phyloP scores from a whole-genome alignment of 1,140 invertebrate species.

The Riptortus pedestris region DNA sequence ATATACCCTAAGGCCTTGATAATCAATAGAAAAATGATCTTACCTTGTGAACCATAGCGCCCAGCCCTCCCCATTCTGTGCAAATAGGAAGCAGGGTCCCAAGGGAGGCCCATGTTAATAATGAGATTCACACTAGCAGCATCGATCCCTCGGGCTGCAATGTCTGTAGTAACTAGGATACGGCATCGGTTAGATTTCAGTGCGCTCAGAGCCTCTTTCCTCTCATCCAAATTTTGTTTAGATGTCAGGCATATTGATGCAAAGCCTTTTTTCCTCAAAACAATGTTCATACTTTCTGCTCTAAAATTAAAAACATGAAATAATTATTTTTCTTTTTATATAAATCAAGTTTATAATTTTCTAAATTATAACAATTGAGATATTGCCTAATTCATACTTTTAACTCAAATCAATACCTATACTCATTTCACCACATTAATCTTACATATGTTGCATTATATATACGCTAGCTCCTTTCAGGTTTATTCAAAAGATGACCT shows the following conservation, averaged over 20 bases:
- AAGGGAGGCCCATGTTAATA: conserved; percentile 82
- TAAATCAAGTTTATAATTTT: conserved; percentile 11
- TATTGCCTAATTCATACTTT: no score
- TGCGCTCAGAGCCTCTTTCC: conserved; percentile 13
- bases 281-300: conserved; percentile 59
- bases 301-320: conserved; percentile 36
- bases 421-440: no score
- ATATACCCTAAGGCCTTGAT: no score
- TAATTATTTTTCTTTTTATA: conserved; percentile 16
- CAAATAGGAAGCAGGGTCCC: conserved; percentile 76
- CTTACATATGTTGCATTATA: no score
- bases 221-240: conserved; percentile 22
- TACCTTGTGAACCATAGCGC: conserved; percentile 69
- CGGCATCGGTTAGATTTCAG: conserved; percentile 43
- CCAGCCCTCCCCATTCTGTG: conserved; percentile 92
- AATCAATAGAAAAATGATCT: no score
- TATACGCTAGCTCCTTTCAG: no score
- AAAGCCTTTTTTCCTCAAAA: conserved; percentile 53
- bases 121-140: conserved; percentile 84
- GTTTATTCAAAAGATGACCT: no score
- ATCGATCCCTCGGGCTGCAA: conserved; percentile 81
- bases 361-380: no score
- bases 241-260: conserved; percentile 23
- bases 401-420: no score
- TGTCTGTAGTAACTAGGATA: conserved; percentile 83